Percentiles rank a stretch among this genome's conserved stretches.
Evolutionary conservation across 2,888 invertebrate genomes (phyloP).

Genomic region (Subacronicta megacephala): DNA sequence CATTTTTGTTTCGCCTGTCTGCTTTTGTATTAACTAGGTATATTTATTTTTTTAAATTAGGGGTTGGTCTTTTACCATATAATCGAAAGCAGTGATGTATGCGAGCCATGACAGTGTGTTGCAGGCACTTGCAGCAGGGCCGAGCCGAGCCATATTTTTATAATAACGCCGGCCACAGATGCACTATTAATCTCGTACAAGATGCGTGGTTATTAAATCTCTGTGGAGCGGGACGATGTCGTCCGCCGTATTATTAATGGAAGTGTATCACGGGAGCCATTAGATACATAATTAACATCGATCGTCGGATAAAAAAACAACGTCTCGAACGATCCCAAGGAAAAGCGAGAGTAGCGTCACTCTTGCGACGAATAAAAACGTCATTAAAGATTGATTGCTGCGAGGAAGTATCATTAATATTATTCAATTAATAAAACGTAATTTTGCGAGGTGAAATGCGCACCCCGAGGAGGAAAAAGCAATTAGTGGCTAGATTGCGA

Average conservation of each 20-base stretch:
- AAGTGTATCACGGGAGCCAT: constrained; percentile 89
- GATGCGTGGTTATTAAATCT: constrained; percentile 86
- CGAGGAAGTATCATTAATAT: constrained; percentile 88
- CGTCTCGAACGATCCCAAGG: constrained; percentile 68
- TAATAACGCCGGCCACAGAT: constrained; percentile 82
- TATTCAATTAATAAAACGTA: constrained; percentile 90
- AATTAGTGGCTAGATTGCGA: constrained; percentile 90
- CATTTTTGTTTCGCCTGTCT: constrained; percentile 76
- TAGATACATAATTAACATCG: constrained; percentile 88
- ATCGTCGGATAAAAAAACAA: constrained; percentile 79
- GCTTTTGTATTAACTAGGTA: constrained; percentile 69
- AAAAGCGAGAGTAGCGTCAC: constrained; percentile 78
- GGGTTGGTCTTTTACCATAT: constrained; percentile 46
- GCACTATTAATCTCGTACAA: constrained; percentile 83
- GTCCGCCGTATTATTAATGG: constrained; percentile 86
- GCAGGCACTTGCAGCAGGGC: constrained; percentile 27
- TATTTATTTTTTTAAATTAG: constrained; percentile 58
- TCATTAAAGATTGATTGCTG: constrained; percentile 88
- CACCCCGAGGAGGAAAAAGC: constrained; percentile 88
- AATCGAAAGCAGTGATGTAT: constrained; percentile 41
- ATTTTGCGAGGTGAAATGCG: constrained; percentile 84
- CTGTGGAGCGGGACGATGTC: constrained; percentile 80
- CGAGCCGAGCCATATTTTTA: constrained; percentile 69
- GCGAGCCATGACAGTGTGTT: constrained; percentile 24
- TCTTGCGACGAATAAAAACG: constrained; percentile 87